Base-by-base conservation (phyloP, 1,140 invertebrate species). In the Temnothorax longispinosus region DNA sequence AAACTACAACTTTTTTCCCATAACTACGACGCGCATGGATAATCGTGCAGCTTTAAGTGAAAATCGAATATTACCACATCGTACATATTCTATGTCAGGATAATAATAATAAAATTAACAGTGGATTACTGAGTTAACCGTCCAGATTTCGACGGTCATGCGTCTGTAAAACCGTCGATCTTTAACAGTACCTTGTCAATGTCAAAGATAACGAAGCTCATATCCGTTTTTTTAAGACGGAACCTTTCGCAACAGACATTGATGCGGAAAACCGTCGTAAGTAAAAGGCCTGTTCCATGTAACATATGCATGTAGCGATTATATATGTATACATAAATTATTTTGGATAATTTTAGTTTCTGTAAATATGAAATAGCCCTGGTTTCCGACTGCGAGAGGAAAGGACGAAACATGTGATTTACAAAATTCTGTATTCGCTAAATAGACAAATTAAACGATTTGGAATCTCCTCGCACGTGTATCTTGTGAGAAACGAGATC, bases 321-420 rank as follows among this genome's bases (percentile, higher is more conserved):
- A 52, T 90, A 75, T 89, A 90, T 60, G 77, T 65, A 84, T 82
- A 89, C 77, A 82, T 90, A 90, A 89, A 89, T 90, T 89, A 90
- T 89, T 90, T 90, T 85, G 56, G 62, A 81, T 89, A 89, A 90
- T 87, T 90, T 85, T 10, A n/a, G 47, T 77, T 62, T 62, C 4
- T 77, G 56, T 77, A 77, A 77, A 77, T 62, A 62, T 7, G 10
- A 27, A 44, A 21, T 21, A 11, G 0, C 4, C 52, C n/a, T 77
- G 18, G 38, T 41, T 60, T 44, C 1, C 21, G 15, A 60, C 44
- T 6, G 3, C 35, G 8, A 62, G 27, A 77, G 52, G 18, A n/a
- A 54, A 54, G 52, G 6, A n/a, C 5, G 4, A 10, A 5, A n/a
- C 52, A 41, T 32, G 8, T 15, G n/a, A 56, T 44, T 18, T 38